Percentiles rank a stretch among this genome's conserved stretches.
phyloP scores from a whole-genome alignment of 2,113 vertebrate genomes.

The Leptocoma aspasia region DNA sequence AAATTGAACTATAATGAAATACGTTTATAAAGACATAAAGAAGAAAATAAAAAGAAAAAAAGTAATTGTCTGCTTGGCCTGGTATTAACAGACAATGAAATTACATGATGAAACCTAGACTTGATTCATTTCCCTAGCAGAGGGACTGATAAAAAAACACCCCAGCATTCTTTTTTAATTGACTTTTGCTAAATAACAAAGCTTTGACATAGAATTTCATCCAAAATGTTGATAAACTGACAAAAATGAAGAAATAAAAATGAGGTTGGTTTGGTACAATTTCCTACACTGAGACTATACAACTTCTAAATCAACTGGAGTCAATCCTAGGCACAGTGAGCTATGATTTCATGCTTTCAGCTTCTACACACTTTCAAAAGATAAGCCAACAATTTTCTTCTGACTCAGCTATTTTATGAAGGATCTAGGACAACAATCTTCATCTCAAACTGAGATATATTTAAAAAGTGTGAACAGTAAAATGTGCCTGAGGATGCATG shows the following conservation, averaged over 20 bases:
- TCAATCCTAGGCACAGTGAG: background rate
- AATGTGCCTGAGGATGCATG: conserved; percentile 28
- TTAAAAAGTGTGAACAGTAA: background rate
- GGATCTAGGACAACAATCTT: conserved; percentile 24
- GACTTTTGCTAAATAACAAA: background rate
- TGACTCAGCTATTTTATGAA: conserved; percentile 1
- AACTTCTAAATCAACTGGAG: background rate
- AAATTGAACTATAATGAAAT: background rate
- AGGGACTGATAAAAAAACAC: background rate
- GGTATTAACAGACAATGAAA: background rate
- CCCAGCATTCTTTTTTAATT: background rate
- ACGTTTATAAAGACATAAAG: background rate
- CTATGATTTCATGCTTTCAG: background rate
- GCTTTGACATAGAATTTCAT: background rate
- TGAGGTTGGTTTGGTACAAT: background rate
- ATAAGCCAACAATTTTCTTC: background rate
- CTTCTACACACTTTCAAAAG: background rate
- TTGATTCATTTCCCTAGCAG: background rate
- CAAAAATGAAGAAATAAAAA: background rate
- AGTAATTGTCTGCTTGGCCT: background rate
- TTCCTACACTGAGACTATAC: background rate
- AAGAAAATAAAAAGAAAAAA: background rate
- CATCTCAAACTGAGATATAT: conserved; percentile 14
- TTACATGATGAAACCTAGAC: background rate
- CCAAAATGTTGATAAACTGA: background rate